Conservation (phyloP, 2,888 invertebrate genomes). For the Merodon equestris region DNA sequence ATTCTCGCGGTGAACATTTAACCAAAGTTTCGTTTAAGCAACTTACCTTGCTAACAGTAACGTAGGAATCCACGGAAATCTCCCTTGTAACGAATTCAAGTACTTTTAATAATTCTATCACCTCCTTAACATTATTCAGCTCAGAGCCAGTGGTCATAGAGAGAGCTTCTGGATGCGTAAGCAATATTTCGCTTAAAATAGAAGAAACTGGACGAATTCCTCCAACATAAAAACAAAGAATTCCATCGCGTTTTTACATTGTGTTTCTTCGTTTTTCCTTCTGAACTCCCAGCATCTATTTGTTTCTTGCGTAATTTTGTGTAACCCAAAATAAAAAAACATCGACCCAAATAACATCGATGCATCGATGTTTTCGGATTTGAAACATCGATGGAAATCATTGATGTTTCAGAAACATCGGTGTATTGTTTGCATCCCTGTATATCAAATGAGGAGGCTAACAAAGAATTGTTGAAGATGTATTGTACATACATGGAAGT, state of each 20-base stretch:
- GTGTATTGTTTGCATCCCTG: too few species aligned
- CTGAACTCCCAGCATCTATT: too few species aligned
- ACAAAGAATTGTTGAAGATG: conserved; percentile 13
- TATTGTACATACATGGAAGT: too few species aligned
- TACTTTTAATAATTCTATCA: conserved; percentile 15
- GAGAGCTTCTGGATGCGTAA: conserved; percentile 24
- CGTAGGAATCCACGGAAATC: conserved; percentile 36
- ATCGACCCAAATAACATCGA: too few species aligned
- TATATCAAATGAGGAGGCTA: conserved; percentile 13
- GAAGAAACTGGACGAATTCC: conserved; percentile 38
- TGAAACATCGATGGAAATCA: too few species aligned
- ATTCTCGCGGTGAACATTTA: conserved; percentile 20
- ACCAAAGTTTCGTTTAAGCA: conserved; percentile 25
- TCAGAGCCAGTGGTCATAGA: conserved; percentile 21
- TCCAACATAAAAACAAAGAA: conserved; percentile 42
- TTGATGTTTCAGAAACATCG: too few species aligned
- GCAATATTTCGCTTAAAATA: conserved; percentile 22
- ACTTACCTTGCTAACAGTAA: conserved; percentile 38
- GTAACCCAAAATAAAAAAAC: too few species aligned
- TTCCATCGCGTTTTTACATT: conserved; percentile 46
- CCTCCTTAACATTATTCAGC: conserved; percentile 21
- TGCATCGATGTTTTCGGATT: too few species aligned
- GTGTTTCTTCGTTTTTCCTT: too few species aligned
- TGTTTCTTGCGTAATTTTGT: too few species aligned
- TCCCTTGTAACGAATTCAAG: conserved; percentile 40